A percentile compares a stretch with the other conserved stretches of the same genome.
Evolutionary conservation across 2,797 vertebrate genomes (phyloP).

Genomic region (Sorex maritimensis): DNA sequence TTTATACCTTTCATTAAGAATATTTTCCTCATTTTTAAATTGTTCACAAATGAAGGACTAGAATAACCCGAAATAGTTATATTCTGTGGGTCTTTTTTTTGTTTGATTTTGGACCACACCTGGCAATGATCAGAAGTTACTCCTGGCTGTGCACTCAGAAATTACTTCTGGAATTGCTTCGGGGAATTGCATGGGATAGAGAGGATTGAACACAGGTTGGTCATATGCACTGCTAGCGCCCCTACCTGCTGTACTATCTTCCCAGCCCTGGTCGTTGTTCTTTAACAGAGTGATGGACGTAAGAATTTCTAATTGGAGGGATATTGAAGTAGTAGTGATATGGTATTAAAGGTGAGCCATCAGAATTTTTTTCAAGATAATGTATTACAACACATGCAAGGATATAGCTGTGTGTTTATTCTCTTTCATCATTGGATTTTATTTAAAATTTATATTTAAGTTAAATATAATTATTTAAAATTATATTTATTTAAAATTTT

Average conservation of each 20-base stretch:
- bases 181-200: too few relatives aligned
- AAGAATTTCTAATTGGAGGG: slow-evolving; percentile 62
- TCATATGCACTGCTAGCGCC: too few relatives aligned
- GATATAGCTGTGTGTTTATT: slow-evolving; percentile 28
- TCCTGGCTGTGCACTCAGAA: too few relatives aligned
- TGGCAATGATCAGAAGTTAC: too few relatives aligned
- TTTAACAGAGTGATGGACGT: slow-evolving; percentile 54
- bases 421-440: not conserved
- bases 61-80: slow-evolving; percentile 55
- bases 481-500: too few relatives aligned
- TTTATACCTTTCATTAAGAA: slow-evolving; percentile 45
- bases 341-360: slow-evolving; percentile 41
- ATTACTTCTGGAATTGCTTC: too few relatives aligned
- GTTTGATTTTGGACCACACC: too few relatives aligned
- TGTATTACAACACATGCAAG: slow-evolving; percentile 53
- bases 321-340: slow-evolving; percentile 35
- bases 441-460: too few relatives aligned
- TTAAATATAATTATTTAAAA: too few relatives aligned
- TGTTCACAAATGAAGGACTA: slow-evolving; percentile 56
- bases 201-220: too few relatives aligned
- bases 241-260: too few relatives aligned
- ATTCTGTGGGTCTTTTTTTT: slow-evolving; percentile 63
- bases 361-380: slow-evolving; percentile 46
- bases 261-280: slow-evolving; percentile 30
- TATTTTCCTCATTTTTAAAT: slow-evolving; percentile 60